These are phyloP conservation scores for Lasioglossum figueresi DNA, from an alignment of 2,888 invertebrate species.

Conservation along the genomic window DNA sequence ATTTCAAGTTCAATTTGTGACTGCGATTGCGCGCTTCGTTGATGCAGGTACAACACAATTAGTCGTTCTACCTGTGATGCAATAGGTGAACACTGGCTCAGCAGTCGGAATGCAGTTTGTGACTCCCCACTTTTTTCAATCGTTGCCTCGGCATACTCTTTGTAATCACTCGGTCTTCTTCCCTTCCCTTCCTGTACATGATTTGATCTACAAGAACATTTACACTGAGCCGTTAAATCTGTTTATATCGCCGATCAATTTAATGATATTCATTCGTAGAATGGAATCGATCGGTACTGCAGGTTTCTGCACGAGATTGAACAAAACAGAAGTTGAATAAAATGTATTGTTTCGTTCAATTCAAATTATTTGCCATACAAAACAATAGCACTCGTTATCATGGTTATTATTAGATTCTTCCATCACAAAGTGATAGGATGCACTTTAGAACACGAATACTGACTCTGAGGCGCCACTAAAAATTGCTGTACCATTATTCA, in stretches of 20 bases:
- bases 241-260: too few species aligned
- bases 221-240: neutral
- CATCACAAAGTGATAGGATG: too few species aligned
- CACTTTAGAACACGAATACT: too few species aligned
- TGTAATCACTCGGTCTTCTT: slow-evolving; percentile 8
- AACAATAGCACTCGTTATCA: too few species aligned
- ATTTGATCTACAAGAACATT: neutral
- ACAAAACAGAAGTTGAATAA: neutral
- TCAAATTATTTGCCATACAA: too few species aligned
- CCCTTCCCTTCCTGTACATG: neutral
- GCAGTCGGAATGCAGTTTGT: slow-evolving; percentile 43
- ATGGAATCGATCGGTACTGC: too few species aligned
- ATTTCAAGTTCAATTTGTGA: slow-evolving; percentile 37
- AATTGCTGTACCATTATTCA: too few species aligned
- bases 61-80: slow-evolving; percentile 74
- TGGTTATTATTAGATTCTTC: too few species aligned
- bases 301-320: neutral
- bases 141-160: slow-evolving; percentile 43
- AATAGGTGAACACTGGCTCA: slow-evolving; percentile 66
- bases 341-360: neutral
- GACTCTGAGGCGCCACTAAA: too few species aligned
- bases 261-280: too few species aligned
- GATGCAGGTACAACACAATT: slow-evolving; percentile 80
- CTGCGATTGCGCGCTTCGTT: slow-evolving; percentile 45
- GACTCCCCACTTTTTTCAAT: slow-evolving; percentile 60